Conservation (phyloP, 2,113 vertebrate genomes). For the Platycercus adscitus region DNA sequence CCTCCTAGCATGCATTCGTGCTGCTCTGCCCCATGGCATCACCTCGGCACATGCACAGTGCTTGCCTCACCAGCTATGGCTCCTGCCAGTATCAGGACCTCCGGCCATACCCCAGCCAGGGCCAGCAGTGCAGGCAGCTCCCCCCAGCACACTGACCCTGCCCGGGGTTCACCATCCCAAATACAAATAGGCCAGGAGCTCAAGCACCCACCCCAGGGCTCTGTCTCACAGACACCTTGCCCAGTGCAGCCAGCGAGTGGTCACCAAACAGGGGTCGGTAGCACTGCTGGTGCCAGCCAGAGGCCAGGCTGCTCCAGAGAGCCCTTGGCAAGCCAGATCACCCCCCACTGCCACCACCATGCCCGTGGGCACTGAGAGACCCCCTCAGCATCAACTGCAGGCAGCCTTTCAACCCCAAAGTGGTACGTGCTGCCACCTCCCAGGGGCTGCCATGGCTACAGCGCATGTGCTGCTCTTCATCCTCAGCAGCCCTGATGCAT, state of each 20-base stretch:
- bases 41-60: fast-evolving
- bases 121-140: neutral
- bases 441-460: neutral
- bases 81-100: neutral
- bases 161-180: neutral
- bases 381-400: fast-evolving
- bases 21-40: fast-evolving
- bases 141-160: neutral
- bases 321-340: neutral
- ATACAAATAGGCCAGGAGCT: fast-evolving
- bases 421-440: neutral
- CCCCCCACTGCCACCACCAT: neutral
- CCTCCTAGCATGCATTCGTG: fast-evolving
- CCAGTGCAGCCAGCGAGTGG: fast-evolving
- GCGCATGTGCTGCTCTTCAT: fast-evolving
- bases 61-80: fast-evolving
- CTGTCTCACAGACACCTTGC: neutral
- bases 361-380: fast-evolving
- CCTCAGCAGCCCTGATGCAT: neutral
- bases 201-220: neutral
- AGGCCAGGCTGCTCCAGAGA: neutral
- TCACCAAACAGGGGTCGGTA: neutral
- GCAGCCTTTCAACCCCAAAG: neutral
- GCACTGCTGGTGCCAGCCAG: neutral
- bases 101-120: fast-evolving